Percentiles rank a stretch among this genome's conserved stretches.
These are phyloP conservation scores for Gymnoscopelus microlampas DNA, from an alignment of 2,797 vertebrate genomes.

Conservation along the genomic window DNA sequence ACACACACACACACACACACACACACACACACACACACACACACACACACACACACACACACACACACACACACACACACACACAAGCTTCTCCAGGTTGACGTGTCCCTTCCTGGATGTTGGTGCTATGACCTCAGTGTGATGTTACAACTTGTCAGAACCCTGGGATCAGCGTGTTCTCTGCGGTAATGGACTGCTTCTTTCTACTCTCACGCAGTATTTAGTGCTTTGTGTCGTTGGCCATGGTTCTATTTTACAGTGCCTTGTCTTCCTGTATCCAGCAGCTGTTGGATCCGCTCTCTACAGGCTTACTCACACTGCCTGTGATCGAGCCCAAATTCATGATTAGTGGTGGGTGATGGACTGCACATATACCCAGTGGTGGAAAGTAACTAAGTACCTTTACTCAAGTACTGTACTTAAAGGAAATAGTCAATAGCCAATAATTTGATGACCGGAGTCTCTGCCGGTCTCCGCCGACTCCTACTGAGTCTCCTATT, in stretches of 20 bases:
- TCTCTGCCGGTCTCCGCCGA: no score
- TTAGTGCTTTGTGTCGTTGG: not conserved
- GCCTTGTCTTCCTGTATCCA: conserved; percentile 4
- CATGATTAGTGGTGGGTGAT: no score
- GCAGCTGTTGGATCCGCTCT: conserved; percentile 51
- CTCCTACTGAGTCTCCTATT: no score
- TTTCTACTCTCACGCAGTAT: conserved; percentile 19
- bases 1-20: conserved; percentile 9
- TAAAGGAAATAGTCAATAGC: no score
- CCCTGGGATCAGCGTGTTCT: conserved; percentile 15
- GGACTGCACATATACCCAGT: no score
- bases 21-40: not conserved
- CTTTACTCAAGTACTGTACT: no score
- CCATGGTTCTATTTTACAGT: conserved; percentile 21
- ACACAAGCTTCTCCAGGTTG: conserved; percentile 23
- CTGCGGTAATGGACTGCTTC: conserved; percentile 6
- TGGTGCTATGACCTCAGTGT: conserved; percentile 24
- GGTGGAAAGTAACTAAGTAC: no score
- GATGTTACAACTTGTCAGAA: conserved; percentile 49
- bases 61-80: conserved; percentile 9
- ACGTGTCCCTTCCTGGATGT: conserved; percentile 35
- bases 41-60: conserved; percentile 1
- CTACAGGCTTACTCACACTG: no score
- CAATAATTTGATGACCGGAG: no score
- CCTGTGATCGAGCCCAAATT: no score